These are phyloP conservation scores for Oegoconia quadripuncta DNA, from an alignment of 2,888 invertebrate species.

Conservation along the genomic window DNA sequence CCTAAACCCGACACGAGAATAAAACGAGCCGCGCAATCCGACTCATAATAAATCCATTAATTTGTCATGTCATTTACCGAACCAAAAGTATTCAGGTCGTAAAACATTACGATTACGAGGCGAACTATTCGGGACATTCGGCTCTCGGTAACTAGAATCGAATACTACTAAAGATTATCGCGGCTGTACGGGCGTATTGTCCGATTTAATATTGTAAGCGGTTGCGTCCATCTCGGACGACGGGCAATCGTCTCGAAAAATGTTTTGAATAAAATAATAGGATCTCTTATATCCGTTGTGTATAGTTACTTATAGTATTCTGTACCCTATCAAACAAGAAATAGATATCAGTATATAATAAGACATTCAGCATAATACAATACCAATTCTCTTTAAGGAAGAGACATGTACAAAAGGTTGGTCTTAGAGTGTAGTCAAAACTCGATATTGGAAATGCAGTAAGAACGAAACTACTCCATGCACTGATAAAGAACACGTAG, in stretches of 20 bases:
- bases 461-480: no score
- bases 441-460: no score
- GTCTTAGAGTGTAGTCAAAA: no score
- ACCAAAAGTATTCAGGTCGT: slow-evolving; percentile 52
- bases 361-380: no score
- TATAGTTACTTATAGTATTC: no score
- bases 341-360: no score
- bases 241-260: slow-evolving; percentile 39
- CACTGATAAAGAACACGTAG: no score
- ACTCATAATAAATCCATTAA: slow-evolving; percentile 78
- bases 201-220: slow-evolving; percentile 65
- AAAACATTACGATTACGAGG: slow-evolving; percentile 48
- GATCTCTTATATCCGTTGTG: no score
- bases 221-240: slow-evolving; percentile 40
- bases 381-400: no score
- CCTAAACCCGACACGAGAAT: slow-evolving; percentile 66
- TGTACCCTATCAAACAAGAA: no score
- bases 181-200: slow-evolving; percentile 59
- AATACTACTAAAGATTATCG: slow-evolving; percentile 63
- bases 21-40: slow-evolving; percentile 63
- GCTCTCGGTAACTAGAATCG: slow-evolving; percentile 64
- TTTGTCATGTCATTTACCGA: slow-evolving; percentile 77
- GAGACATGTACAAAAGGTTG: no score
- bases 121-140: slow-evolving; percentile 46
- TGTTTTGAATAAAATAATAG: no score